Base-by-base conservation (phyloP, 2,888 invertebrate genomes). In the Drosophila helvetica region DNA sequence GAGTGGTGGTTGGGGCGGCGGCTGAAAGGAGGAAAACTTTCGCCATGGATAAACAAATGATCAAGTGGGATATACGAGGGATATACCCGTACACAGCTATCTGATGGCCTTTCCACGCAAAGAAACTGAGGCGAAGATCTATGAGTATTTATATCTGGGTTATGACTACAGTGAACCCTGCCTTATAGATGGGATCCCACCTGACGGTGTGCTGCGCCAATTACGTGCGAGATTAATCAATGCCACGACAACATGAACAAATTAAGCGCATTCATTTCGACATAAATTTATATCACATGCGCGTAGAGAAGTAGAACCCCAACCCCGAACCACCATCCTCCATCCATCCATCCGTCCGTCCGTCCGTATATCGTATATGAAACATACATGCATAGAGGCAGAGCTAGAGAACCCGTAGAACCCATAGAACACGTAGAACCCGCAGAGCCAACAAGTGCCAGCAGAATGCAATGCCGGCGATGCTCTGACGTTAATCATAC, bases 201-300 rank as follows among this genome's bases (percentile, higher is more conserved):
- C 33, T 19, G 64, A 57, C 38, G 38, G 15, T 30, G 53, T 33
- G 48, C 33, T 74, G 76, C 38, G 78, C 77, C 85, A 87, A 87
- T 87, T 85, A 83, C 79, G 86, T 79, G 82, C 63, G 78, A 85
- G 75, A 83, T 83, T 87, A 83, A 83, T 83, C 83, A 83, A 83
- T 83, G 83, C 83, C 83, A 87, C 63, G 82, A 87, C 72, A 83
- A 83, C 87, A 85, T 81, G 82, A 58, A 74, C 67, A 80, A 83
- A 85, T 87, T 83, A 85, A 85, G 86, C 78, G 70, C 74, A 76
- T 56, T 73, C 73, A 73, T 69, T 78, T 61, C 88, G 86, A 87
- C 83, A 78, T 87, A 63, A 83, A 83, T 83, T 87, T 87, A 83
- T 83, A 69, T 79, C 71, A 74, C 71, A 79, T 57, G 65, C 63